These are phyloP conservation scores for Montipora cactus DNA, from an alignment of 64 coral and sea anemone species.

Conservation along the genomic window DNA sequence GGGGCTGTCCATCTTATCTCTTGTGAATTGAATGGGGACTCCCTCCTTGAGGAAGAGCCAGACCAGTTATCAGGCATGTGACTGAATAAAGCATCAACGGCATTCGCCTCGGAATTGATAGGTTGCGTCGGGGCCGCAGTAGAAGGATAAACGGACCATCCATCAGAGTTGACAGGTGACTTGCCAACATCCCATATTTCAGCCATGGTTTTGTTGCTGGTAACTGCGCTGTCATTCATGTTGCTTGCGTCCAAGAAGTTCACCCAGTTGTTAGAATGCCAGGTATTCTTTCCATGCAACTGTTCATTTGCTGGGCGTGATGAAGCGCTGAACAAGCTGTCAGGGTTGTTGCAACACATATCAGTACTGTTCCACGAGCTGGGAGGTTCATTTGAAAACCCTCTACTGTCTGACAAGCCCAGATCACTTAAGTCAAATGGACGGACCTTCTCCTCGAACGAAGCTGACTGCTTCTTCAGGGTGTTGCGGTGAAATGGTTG, in stretches of 20 bases:
- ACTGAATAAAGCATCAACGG: constrained; percentile 90
- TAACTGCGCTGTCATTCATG: constrained; percentile 20
- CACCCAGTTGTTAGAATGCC: constrained; percentile 87
- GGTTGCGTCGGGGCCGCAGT: neutral
- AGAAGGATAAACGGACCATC: constrained; percentile 72
- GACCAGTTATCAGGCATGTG: constrained; percentile 67
- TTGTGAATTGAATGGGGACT: constrained; percentile 42
- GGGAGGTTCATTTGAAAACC: constrained; percentile 8
- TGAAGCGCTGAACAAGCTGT: constrained; percentile 82
- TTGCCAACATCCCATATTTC: constrained; percentile 92
- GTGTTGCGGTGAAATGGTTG: constrained; percentile 38
- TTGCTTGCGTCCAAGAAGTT: constrained; percentile 85
- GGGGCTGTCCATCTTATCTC: constrained; percentile 43
- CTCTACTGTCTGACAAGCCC: constrained; percentile 52
- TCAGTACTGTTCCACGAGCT: constrained; percentile 29
- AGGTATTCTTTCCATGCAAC: constrained; percentile 50
- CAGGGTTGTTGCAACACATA: constrained; percentile 59
- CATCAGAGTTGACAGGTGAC: constrained; percentile 66
- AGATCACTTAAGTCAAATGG: constrained; percentile 41
- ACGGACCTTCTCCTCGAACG: constrained; percentile 28
- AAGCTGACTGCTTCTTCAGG: constrained; percentile 11
- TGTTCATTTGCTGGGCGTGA: constrained; percentile 55
- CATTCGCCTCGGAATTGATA: constrained; percentile 45
- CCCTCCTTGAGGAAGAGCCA: neutral
- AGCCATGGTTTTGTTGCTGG: constrained; percentile 73